Evolutionary conservation across 2,888 invertebrate species (phyloP).

Genomic region (Dendrolimus houi): DNA sequence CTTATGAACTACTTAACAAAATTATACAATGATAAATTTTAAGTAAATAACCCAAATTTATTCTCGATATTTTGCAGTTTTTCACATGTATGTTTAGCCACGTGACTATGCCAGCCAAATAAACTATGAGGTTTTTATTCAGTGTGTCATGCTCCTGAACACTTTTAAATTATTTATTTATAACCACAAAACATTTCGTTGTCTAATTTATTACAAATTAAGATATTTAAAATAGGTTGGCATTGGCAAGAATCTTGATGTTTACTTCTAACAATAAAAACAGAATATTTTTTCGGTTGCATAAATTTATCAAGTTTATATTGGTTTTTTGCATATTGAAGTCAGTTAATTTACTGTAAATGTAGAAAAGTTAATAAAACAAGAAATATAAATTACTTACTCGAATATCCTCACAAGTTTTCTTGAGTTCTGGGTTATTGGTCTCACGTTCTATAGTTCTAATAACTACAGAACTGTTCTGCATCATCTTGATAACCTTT

Average conservation of each 20-base stretch:
- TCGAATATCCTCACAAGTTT: conserved; percentile 39
- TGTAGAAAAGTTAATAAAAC: neutral
- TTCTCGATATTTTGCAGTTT: neutral
- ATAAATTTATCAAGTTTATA: too few species aligned
- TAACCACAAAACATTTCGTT: too few species aligned
- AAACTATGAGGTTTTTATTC: neutral
- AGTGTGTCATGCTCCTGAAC: too few species aligned
- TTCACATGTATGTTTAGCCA: neutral
- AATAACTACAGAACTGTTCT: conserved; percentile 10
- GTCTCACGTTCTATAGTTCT: conserved; percentile 31
- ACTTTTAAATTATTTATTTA: too few species aligned
- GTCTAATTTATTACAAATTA: too few species aligned
- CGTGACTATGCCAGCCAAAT: neutral
- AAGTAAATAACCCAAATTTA: neutral
- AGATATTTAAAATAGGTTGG: too few species aligned
- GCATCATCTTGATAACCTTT: neutral
- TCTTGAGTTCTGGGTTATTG: conserved; percentile 31
- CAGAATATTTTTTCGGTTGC: too few species aligned
- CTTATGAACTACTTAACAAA: neutral
- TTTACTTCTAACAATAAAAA: too few species aligned
- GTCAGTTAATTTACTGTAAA: neutral
- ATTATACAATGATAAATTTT: too few species aligned
- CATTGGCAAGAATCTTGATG: too few species aligned
- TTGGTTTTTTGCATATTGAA: too few species aligned
- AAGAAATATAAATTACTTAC: conserved; percentile 26